A percentile compares a stretch with the other conserved stretches of the same genome.
Evolutionary conservation across 2,888 invertebrate species (phyloP).

Genomic region (Heliconius cydno): DNA sequence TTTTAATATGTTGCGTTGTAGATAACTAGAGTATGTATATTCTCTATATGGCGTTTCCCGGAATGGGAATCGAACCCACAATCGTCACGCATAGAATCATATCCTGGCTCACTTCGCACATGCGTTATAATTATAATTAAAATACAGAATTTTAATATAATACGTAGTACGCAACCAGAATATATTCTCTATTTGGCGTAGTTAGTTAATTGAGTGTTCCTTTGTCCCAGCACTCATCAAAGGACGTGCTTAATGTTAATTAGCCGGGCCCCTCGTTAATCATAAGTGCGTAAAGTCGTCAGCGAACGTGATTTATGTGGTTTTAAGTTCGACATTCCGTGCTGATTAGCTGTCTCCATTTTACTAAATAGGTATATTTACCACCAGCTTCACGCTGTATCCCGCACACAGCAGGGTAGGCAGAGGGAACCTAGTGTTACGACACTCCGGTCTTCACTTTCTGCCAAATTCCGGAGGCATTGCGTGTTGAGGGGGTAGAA

Average conservation of each 20-base stretch:
- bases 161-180: not conserved
- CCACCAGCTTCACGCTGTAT: too few species aligned
- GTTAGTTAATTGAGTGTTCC: slow-evolving; percentile 37
- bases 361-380: too few species aligned
- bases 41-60: too few species aligned
- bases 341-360: not conserved
- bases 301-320: slow-evolving; percentile 32
- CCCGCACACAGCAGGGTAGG: too few species aligned
- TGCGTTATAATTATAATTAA: slow-evolving; percentile 5
- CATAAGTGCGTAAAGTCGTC: slow-evolving; percentile 37
- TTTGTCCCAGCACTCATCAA: slow-evolving; percentile 33
- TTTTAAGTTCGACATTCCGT: slow-evolving; percentile 22
- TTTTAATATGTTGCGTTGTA: too few species aligned
- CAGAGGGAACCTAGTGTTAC: too few species aligned
- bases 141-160: not conserved
- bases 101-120: too few species aligned
- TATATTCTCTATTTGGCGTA: slow-evolving; percentile 24
- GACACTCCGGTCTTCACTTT: too few species aligned
- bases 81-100: too few species aligned
- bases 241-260: slow-evolving; percentile 39
- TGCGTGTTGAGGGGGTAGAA: too few species aligned
- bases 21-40: too few species aligned
- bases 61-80: not conserved
- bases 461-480: too few species aligned
- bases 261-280: slow-evolving; percentile 42